Conservation (phyloP, 2,888 invertebrate genomes). For the Hylaea fasciaria region DNA sequence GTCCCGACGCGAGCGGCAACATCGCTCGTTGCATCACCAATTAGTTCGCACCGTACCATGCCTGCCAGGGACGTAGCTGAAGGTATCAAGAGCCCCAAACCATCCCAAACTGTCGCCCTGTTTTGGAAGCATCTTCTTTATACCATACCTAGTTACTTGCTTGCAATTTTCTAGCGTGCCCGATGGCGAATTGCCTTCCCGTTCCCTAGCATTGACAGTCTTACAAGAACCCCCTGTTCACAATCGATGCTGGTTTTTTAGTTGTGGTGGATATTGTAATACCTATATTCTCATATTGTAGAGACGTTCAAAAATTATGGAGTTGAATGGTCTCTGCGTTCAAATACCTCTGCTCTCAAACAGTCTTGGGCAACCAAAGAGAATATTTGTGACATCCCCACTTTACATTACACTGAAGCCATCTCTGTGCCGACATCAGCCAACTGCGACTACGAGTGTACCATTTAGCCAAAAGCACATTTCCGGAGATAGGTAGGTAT, state of each 20-base stretch:
- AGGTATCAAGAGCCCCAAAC: constrained; percentile 3
- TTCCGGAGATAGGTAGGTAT: constrained; percentile 54
- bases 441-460: constrained; percentile 36
- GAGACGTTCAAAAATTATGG: too few species aligned
- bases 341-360: neutral
- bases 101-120: too few species aligned
- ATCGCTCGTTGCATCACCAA: constrained; percentile 58
- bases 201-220: too few species aligned
- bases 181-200: too few species aligned
- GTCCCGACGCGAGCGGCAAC: constrained; percentile 41
- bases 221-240: too few species aligned
- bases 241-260: too few species aligned
- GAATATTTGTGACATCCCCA: neutral
- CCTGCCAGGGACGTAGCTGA: constrained; percentile 40
- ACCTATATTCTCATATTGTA: too few species aligned
- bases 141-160: too few species aligned
- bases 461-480: constrained; percentile 47
- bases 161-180: too few species aligned
- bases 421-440: constrained; percentile 31
- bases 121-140: too few species aligned
- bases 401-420: constrained; percentile 14
- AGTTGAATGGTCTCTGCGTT: neutral
- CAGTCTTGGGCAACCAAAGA: too few species aligned
- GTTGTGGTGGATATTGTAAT: too few species aligned
- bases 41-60: constrained; percentile 52